phyloP scores from a whole-genome alignment of 2,113 vertebrate genomes.

The Prunella himalayana region DNA sequence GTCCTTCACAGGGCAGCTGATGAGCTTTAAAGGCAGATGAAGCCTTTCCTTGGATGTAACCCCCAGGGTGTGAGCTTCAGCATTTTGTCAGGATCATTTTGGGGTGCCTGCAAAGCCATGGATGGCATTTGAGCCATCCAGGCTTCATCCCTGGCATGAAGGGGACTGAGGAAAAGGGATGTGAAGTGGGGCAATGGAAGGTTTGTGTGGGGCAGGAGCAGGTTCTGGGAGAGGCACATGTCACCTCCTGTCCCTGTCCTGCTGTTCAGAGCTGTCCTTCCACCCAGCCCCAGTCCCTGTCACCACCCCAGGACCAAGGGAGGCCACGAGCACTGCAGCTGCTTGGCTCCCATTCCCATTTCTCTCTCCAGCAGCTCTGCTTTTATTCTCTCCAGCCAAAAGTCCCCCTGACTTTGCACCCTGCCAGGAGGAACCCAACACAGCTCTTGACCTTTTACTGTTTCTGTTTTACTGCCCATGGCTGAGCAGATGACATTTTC shows the following conservation, averaged over 20 bases:
- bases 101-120: background rate
- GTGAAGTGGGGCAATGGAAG: background rate
- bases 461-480: background rate
- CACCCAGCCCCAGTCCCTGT: background rate
- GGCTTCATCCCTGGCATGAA: background rate
- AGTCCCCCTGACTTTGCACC: background rate
- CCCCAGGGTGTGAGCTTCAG: background rate
- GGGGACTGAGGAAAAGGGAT: background rate
- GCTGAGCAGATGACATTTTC: background rate
- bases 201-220: background rate
- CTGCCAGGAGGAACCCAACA: background rate
- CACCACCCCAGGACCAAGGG: background rate
- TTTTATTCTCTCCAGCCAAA: background rate
- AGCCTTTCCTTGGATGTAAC: background rate
- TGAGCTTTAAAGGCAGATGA: background rate
- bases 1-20: background rate
- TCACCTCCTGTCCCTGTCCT: background rate
- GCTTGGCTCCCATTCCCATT: background rate
- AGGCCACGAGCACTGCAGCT: background rate
- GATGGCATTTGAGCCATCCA: background rate
- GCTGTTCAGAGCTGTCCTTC: background rate
- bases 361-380: background rate
- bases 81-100: background rate
- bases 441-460: background rate
- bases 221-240: background rate